Percentiles rank a stretch among this genome's conserved stretches.
Conservation (phyloP, 1,140 invertebrate species). For the Saxidomus purpurata region DNA sequence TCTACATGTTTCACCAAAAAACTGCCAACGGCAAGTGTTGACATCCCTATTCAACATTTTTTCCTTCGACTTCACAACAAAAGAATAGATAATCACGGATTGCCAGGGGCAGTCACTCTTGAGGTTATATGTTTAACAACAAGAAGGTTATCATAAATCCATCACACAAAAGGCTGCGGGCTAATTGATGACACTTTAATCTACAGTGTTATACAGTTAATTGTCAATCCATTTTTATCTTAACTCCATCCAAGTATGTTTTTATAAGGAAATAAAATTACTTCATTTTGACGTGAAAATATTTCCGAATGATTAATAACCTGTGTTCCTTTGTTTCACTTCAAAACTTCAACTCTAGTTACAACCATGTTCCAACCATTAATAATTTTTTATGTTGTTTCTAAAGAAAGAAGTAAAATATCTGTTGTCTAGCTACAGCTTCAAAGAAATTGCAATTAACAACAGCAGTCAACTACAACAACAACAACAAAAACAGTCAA, state of each 20-base stretch:
- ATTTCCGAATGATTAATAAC: conserved; percentile 24
- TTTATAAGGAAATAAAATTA: conserved; percentile 49
- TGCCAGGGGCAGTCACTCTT: conserved; percentile 7
- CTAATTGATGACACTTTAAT: conserved; percentile 42
- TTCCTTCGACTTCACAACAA: neutral
- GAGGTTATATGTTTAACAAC: conserved; percentile 9
- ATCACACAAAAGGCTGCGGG: conserved; percentile 1
- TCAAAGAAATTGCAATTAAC: no score
- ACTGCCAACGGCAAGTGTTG: neutral
- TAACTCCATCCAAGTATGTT: neutral
- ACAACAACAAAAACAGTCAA: no score
- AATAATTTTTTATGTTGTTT: no score
- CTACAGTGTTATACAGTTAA: conserved; percentile 33
- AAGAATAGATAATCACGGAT: conserved; percentile 15
- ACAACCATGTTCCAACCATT: no score
- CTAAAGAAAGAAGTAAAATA: no score
- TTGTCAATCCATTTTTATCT: conserved; percentile 43
- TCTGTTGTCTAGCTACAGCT: no score
- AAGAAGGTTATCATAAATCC: conserved; percentile 14
- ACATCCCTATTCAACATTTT: conserved; percentile 20
- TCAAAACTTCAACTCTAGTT: no score
- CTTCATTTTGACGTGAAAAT: conserved; percentile 18
- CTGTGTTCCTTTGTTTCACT: conserved; percentile 21
- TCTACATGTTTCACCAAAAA: neutral
- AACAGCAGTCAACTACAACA: no score